Evolutionary conservation across 2,113 vertebrate genomes (phyloP).

Genomic region (Alexandromys fortis): DNA sequence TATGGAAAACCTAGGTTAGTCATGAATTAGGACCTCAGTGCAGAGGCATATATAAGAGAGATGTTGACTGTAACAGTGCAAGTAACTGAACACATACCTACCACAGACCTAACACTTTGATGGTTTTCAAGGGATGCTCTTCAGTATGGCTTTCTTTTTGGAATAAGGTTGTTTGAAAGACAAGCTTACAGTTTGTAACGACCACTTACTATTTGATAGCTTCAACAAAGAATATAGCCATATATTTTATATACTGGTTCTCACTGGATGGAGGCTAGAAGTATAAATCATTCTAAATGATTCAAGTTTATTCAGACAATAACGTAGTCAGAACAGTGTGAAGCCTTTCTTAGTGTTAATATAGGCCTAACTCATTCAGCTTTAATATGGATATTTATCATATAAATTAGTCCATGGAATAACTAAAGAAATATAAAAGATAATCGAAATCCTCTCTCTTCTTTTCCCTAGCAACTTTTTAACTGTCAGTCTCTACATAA

Average conservation of each 20-base stretch:
- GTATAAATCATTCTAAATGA: constrained; percentile 24
- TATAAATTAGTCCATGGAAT: constrained; percentile 1
- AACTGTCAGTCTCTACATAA: constrained; percentile 98
- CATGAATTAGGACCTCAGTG: not conserved
- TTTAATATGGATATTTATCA: constrained; percentile 38
- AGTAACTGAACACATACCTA: not conserved
- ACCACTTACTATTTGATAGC: not conserved
- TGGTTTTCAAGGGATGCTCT: constrained; percentile 12
- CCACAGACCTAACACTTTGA: not conserved
- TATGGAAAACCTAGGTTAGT: not conserved
- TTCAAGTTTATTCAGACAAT: not conserved
- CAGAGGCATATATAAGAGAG: not conserved
- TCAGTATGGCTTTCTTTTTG: constrained; percentile 46
- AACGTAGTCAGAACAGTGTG: not conserved
- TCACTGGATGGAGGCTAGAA: constrained; percentile 25
- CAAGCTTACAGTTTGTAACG: constrained; percentile 7
- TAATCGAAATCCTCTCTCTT: constrained; percentile 67
- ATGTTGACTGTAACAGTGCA: not conserved
- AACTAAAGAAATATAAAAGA: constrained; percentile 54
- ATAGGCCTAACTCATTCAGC: constrained; percentile 30
- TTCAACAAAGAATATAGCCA: not conserved
- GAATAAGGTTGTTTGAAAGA: constrained; percentile 34
- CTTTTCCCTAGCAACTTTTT: constrained; percentile 96
- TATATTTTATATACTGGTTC: not conserved
- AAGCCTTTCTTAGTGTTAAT: not conserved